Evolutionary conservation across 2,113 vertebrate genomes (phyloP), one percentile per base, ranked within the genome.

Genomic region (Vulpes ferrilata): DNA sequence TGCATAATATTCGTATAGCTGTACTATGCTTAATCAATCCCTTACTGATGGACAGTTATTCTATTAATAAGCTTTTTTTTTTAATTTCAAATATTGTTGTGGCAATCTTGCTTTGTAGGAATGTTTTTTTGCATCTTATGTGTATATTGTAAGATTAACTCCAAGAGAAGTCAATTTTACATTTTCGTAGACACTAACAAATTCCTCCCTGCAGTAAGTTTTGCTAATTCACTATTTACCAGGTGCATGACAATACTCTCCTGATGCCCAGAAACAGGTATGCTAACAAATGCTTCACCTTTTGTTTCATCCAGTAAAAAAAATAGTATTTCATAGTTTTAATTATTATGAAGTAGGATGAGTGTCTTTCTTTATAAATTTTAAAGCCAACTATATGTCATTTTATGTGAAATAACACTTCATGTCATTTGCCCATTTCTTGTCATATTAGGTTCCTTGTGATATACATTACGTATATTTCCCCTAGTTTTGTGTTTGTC

Each of bases 381-480:
- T 89, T 88, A 86, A 30, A 80, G 30, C 6, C 65, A 76, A 30
- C 22, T 90, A 16, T 35, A 59, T 90, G 82, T 96, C 22, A 73
- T 82, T 96, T 89, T 83, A 78, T 32, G 9, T 88, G 53, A 93
- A 86, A 65, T 79, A 53, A 69, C 85, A 53, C 67, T 95, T 81
- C 32, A 3, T 51, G n/a, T 95, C 59, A 53, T 80, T 59, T 87
- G 4, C 55, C 48, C 27, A 17, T 86, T 93, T 88, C 60, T 85
- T n/a, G 30, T 90, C 48, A 93, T 53, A 25, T 30, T 86, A 87
- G 80, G 20, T 57, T 67, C 55, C 86, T 74, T 76, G 30, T 76
- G 85, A 88, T 69, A 51, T 4, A 32, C 1, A 62, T 53, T 83
- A n/a, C 11, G 22, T 81, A 88, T 35, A 20, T 62, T 82, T 57